Base-by-base conservation (phyloP, 2,797 vertebrate genomes). In the Clarias fuscus region DNA sequence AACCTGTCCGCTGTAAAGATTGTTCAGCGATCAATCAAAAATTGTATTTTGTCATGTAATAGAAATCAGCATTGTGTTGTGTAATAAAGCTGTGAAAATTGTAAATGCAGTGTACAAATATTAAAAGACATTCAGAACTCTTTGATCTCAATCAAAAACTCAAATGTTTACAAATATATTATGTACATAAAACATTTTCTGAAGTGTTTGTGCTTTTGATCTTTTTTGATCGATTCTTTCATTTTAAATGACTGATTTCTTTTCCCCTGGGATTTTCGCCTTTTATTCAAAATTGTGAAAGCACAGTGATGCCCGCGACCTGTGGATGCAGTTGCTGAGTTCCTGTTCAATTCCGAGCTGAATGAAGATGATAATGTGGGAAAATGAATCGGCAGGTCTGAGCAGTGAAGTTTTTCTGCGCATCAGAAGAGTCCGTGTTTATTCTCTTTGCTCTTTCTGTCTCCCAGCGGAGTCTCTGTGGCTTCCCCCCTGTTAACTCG, bases 401-500 rank as follows among this genome's bases (percentile, higher is more conserved):
- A 86, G 67, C 64, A 68, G 81, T 64, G 67, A 89, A 86, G 80
- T 87, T 89, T 30, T 86, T 81, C 85, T 79, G 85, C 77, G 67
- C 64, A 78, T 76, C 85, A 88, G 89, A 90, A 90, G 87, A 90
- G 89, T 83, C 82, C 43, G 88, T 58, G 88, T 90, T 90, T 90
- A 91, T 91, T 91, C 88, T 87, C 84, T 89, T 88, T 88, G 86
- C 88, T 90, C 88, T 90, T 91, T 81, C 78, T 73, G 75, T 62
- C 58, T 84, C 90, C 85, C 88, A 27, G 83, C 82, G 86, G 90
- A 90, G 78, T 71, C 33, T 22, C 68, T 67, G 81, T 79, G 86
- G 84, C 84, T 86, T 91, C 90, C 61, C 84, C 88, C 83, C 89
- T 88, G 89, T 90, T 91, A 90, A 92, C 89, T 89, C 61, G 79